These are phyloP conservation scores for Aromia moschata DNA, from an alignment of 2,888 invertebrate genomes.

Conservation along the genomic window DNA sequence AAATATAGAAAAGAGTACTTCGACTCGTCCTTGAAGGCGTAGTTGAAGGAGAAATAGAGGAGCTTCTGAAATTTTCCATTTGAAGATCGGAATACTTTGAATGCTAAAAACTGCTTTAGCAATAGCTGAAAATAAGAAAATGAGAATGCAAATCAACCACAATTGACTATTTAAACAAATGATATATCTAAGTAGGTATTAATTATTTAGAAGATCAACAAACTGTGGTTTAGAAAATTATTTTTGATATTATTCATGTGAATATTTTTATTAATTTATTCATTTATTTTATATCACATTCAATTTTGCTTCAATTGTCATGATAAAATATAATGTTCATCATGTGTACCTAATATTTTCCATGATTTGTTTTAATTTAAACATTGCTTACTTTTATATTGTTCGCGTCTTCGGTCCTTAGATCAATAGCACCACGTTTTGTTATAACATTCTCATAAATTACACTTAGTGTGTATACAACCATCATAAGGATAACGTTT, in stretches of 20 bases:
- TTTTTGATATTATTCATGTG: too few species aligned
- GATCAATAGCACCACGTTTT: conserved; percentile 22
- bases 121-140: conserved; percentile 28
- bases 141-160: too few species aligned
- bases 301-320: too few species aligned
- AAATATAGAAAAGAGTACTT: conserved; percentile 26
- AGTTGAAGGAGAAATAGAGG: conserved; percentile 22
- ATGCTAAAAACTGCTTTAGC: conserved; percentile 25
- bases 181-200: too few species aligned
- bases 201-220: too few species aligned
- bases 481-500: conserved; percentile 17
- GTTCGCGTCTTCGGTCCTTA: conserved; percentile 25
- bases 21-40: conserved; percentile 18
- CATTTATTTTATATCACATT: too few species aligned
- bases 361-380: too few species aligned
- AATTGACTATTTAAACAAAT: too few species aligned
- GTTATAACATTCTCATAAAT: conserved; percentile 24
- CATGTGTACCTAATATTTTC: too few species aligned
- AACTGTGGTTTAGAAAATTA: too few species aligned
- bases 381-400: conserved; percentile 27
- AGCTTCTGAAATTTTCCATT: conserved; percentile 16
- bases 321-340: too few species aligned
- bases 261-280: too few species aligned
- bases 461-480: conserved; percentile 22
- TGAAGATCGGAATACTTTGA: conserved; percentile 19